Conservation (phyloP, 2,888 invertebrate species). For the Microplitis manilae region DNA sequence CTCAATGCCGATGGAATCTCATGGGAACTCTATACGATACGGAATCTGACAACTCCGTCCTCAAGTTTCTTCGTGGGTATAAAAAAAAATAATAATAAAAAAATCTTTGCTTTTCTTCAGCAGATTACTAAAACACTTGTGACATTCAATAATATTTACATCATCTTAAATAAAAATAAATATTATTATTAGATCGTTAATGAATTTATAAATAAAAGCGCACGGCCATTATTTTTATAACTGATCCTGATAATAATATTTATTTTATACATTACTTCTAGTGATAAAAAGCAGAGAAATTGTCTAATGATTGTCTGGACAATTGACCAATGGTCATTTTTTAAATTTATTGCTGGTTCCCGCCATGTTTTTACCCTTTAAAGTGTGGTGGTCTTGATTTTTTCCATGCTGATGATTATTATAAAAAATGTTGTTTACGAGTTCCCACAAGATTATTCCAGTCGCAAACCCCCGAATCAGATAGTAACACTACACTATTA, state of each 20-base stretch:
- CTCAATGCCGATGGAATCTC: background rate
- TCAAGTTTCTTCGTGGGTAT: background rate
- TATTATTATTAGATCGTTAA: background rate
- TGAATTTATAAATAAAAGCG: too few relatives aligned
- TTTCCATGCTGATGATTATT: background rate
- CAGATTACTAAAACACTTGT: background rate
- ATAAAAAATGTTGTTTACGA: background rate
- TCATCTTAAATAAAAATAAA: background rate
- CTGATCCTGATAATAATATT: too few relatives aligned
- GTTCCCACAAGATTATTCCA: slow-evolving; percentile 23
- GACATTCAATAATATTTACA: background rate
- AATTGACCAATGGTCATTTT: too few relatives aligned
- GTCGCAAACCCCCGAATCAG: slow-evolving; percentile 42
- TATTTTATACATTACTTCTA: too few relatives aligned
- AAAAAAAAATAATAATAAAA: background rate
- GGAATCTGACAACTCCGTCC: background rate
- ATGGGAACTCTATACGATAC: background rate
- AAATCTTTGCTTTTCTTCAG: background rate
- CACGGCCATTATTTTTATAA: too few relatives aligned
- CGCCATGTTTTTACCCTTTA: too few relatives aligned
- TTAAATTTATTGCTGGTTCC: too few relatives aligned
- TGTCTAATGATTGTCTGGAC: too few relatives aligned
- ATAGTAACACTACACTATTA: slow-evolving; percentile 15
- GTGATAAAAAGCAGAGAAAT: too few relatives aligned
- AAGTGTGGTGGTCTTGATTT: too few relatives aligned